Evolutionary conservation across 2,888 invertebrate genomes (phyloP).

Genomic region (Melinaea marsaeus): DNA sequence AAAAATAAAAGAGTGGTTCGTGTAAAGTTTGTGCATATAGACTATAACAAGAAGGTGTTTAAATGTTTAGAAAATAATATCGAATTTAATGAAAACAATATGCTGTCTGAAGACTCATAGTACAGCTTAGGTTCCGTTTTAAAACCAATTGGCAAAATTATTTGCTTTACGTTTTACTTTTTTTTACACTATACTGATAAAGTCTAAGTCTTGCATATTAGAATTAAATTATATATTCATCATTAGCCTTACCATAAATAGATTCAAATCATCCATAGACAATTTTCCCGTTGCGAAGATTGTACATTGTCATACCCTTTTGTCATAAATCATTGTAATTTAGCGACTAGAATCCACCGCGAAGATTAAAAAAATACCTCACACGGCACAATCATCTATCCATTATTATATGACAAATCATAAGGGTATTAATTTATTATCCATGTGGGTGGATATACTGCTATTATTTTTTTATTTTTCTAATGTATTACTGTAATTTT

Average conservation of each 20-base stretch:
- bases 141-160: too few relatives aligned
- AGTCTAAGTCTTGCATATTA: background rate
- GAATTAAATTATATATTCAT: background rate
- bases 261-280: background rate
- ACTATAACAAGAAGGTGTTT: too few relatives aligned
- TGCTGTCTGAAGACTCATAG: too few relatives aligned
- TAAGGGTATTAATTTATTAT: conserved; percentile 77
- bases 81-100: too few relatives aligned
- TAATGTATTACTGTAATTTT: conserved; percentile 65
- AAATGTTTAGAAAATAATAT: too few relatives aligned
- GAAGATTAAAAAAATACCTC: conserved; percentile 73
- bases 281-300: background rate
- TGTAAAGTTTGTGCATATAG: too few relatives aligned
- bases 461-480: conserved; percentile 68
- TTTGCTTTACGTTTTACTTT: too few relatives aligned
- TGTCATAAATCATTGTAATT: conserved; percentile 62
- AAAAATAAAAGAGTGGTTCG: too few relatives aligned
- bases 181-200: too few relatives aligned
- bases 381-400: conserved; percentile 70
- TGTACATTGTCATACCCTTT: conserved; percentile 7
- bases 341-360: conserved; percentile 56
- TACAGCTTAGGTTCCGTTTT: too few relatives aligned
- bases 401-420: conserved; percentile 69
- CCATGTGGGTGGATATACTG: conserved; percentile 76
- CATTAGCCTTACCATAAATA: background rate